These are phyloP conservation scores for Oncorhynchus kisutch DNA, from an alignment of 2,113 vertebrate species.

Conservation along the genomic window DNA sequence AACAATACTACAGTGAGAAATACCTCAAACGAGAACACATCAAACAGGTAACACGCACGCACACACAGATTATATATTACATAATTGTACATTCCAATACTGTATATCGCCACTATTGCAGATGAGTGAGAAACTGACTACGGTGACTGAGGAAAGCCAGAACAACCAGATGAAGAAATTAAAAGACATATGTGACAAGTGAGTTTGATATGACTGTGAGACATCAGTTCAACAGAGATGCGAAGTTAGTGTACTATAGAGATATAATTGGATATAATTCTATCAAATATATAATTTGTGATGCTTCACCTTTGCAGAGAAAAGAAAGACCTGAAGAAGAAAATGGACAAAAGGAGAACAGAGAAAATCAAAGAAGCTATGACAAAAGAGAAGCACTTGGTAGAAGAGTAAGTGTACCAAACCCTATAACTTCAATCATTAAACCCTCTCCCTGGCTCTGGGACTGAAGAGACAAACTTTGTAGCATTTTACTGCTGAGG, in stretches of 20 bases:
- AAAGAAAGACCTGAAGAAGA: slow-evolving; percentile 96
- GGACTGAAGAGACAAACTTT: not conserved
- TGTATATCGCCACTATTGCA: slow-evolving; percentile 49
- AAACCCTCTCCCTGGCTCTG: too few relatives aligned
- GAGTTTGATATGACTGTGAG: slow-evolving; percentile 49
- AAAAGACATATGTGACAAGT: slow-evolving; percentile 96
- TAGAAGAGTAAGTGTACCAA: slow-evolving; percentile 86
- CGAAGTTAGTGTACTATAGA: too few relatives aligned
- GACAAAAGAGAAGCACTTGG: slow-evolving; percentile 95
- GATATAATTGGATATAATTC: too few relatives aligned
- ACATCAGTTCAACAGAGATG: not conserved
- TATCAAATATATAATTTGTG: too few relatives aligned
- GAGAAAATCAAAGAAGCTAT: slow-evolving; percentile 96
- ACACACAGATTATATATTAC: too few relatives aligned
- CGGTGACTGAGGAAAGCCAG: slow-evolving; percentile 90
- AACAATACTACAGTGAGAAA: slow-evolving; percentile 97
- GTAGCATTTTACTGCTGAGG: too few relatives aligned
- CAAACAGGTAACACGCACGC: slow-evolving; percentile 76
- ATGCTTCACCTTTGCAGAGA: slow-evolving; percentile 74
- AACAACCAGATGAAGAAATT: slow-evolving; percentile 91
- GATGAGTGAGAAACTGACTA: slow-evolving; percentile 90
- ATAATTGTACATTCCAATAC: not conserved
- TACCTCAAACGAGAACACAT: slow-evolving; percentile 95
- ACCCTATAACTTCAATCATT: not conserved
- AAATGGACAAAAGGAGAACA: slow-evolving; percentile 97